These are phyloP conservation scores for Betta splendens DNA, from an alignment of 2,797 vertebrate genomes.

Conservation along the genomic window DNA sequence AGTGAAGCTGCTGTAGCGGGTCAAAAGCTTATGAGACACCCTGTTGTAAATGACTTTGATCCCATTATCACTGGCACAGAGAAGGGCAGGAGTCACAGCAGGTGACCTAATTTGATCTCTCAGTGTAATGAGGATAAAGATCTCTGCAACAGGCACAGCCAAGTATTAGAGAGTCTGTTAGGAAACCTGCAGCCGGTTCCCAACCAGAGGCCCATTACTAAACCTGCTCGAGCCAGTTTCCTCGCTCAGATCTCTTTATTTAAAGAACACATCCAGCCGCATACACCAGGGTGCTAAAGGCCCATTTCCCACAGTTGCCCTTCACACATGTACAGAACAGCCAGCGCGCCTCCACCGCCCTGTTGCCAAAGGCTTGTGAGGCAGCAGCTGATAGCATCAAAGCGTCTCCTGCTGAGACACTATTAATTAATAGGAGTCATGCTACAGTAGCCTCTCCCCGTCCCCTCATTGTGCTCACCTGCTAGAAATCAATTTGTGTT, in stretches of 20 bases:
- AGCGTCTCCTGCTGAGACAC: constrained; percentile 67
- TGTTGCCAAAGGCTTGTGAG: constrained; percentile 45
- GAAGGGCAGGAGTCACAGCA: constrained; percentile 61
- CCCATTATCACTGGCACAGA: constrained; percentile 50
- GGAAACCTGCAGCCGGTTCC: constrained; percentile 46
- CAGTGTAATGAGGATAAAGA: constrained; percentile 68
- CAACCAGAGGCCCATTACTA: constrained; percentile 57
- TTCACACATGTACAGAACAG: constrained; percentile 51
- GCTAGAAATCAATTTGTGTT: constrained; percentile 76
- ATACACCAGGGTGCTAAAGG: constrained; percentile 34
- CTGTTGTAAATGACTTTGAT: constrained; percentile 55
- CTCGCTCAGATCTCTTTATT: constrained; percentile 38
- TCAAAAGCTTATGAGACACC: constrained; percentile 41
- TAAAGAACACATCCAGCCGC: too few relatives aligned
- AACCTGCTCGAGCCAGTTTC: constrained; percentile 40
- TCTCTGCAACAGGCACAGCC: constrained; percentile 52
- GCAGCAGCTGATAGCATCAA: constrained; percentile 66
- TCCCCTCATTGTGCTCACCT: constrained; percentile 73
- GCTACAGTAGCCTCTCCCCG: constrained; percentile 58
- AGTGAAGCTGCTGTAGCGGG: constrained; percentile 35
- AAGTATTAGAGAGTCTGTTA: constrained; percentile 54
- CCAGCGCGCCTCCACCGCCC: constrained; percentile 55
- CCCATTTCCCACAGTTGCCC: too few relatives aligned
- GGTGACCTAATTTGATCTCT: constrained; percentile 70
- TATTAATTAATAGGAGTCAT: constrained; percentile 80